Evolutionary conservation across 2,888 invertebrate genomes (phyloP), one percentile per base, ranked within the genome.

Genomic region (Andrena haemorrhoa): DNA sequence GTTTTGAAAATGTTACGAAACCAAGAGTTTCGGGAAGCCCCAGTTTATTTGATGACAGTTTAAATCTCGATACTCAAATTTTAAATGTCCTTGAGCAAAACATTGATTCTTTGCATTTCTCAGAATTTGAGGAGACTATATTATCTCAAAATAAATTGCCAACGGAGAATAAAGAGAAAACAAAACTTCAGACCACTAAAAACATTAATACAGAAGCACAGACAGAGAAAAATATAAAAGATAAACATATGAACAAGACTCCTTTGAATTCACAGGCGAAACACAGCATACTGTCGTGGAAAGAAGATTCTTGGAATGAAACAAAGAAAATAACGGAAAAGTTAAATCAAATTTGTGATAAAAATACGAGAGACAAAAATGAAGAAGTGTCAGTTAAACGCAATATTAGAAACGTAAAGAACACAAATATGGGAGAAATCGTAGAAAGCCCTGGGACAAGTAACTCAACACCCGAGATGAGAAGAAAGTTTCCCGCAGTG

Each of bases 21-120:
- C n/a, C 8, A 23, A 33, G 58, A 31, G 31, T 29, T 75, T 83
- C 88, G n/a, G 75, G 74, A 47, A 95, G 95, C 92, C 95, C 95
- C 2, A 95, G 94, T 91, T 90, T 96, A 64, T 96, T 96, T 90
- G 95, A 95, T 85, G 96, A 96, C 65, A 96, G 95, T 88, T 92
- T 96, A 51, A 94, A 95, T 41, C 86, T 95, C 60, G 95, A 96
- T 85, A 93, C 94, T 60, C 94, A 95, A 89, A 92, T 95, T 16
- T 94, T 94, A 86, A 94, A 95, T 81, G 91, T 95, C 41, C 90
- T 95, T 23, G 94, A 95, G 66, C 94, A 92, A 86, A 94, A 92
- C 77, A 87, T 92, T 8, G 91, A 90, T 65, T 85, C 90, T n/a
- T 56, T 88, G 1, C 83, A 88, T 63, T 75, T 90, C 12, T 87